These are phyloP conservation scores for Seira musarum DNA, from an alignment of 2,888 invertebrate species.

Conservation along the genomic window DNA sequence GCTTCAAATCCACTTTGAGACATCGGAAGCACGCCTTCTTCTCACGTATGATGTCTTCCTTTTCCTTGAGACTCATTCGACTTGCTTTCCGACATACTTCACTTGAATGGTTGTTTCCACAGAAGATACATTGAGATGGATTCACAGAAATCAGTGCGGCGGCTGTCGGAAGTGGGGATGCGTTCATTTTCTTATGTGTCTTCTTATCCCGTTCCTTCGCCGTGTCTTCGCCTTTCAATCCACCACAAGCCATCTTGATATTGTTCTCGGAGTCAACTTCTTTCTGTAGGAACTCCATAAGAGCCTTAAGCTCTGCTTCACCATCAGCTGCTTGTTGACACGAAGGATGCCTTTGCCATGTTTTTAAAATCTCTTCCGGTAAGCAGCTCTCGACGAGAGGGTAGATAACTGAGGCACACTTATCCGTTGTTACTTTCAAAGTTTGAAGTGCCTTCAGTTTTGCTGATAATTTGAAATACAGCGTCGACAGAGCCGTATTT, in stretches of 20 bases:
- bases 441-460: background rate
- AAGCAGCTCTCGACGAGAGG: conserved; percentile 30
- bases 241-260: conserved; percentile 11
- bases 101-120: conserved; percentile 11
- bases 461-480: background rate
- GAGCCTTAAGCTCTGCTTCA: background rate
- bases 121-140: conserved; percentile 11
- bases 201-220: background rate
- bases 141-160: no score
- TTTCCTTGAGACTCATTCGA: conserved; percentile 34
- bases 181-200: background rate
- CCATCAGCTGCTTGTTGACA: background rate
- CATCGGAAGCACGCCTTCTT: conserved; percentile 69
- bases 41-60: conserved; percentile 35
- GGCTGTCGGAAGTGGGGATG: background rate
- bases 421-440: conserved; percentile 21
- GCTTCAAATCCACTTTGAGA: no score
- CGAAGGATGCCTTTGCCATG: conserved; percentile 10
- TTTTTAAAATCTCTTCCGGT: conserved; percentile 21
- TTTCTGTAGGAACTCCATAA: conserved; percentile 33
- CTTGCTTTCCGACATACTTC: conserved; percentile 17
- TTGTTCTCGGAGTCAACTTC: conserved; percentile 30
- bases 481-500: background rate
- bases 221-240: background rate
- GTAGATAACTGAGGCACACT: conserved; percentile 18